Conservation (phyloP, 2,113 vertebrate genomes). For the Vidua macroura region DNA sequence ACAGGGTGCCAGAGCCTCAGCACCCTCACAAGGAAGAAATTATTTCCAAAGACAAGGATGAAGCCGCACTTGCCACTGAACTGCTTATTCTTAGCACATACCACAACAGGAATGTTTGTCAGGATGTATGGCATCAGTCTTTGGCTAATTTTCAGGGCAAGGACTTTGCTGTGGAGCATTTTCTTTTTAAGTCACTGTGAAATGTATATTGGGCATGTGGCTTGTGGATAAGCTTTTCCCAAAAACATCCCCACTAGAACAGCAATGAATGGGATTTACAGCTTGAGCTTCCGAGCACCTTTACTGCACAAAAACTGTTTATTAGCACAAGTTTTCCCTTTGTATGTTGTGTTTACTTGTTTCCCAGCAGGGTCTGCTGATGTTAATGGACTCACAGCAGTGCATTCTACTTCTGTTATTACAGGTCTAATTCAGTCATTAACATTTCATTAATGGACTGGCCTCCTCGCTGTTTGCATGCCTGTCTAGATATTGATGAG, state of each 20-base stretch:
- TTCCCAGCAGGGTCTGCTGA: slow-evolving; percentile 83
- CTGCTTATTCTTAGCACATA: not conserved
- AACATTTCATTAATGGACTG: slow-evolving; percentile 96
- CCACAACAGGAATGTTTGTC: accelerated
- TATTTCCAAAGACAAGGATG: not conserved
- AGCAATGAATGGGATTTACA: slow-evolving; percentile 15
- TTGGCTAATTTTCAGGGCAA: accelerated
- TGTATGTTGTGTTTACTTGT: slow-evolving; percentile 80
- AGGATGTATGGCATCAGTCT: not conserved
- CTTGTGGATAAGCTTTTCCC: not conserved
- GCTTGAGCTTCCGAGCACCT: slow-evolving; percentile 67
- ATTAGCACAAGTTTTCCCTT: slow-evolving; percentile 72
- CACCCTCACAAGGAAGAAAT: not conserved
- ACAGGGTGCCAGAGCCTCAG: not conserved
- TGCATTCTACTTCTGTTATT: slow-evolving; percentile 89
- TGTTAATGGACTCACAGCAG: slow-evolving; percentile 97
- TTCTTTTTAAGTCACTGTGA: not conserved
- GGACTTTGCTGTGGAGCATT: not conserved
- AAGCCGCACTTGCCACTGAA: not conserved
- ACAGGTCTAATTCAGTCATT: slow-evolving; percentile 98
- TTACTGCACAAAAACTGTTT: slow-evolving; percentile 64
- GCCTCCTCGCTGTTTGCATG: slow-evolving; percentile 85
- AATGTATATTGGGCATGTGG: accelerated
- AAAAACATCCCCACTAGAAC: not conserved
- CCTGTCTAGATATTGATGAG: slow-evolving; percentile 86